Conservation (phyloP, 2,113 vertebrate species). For the Pseudopipra pipra region DNA sequence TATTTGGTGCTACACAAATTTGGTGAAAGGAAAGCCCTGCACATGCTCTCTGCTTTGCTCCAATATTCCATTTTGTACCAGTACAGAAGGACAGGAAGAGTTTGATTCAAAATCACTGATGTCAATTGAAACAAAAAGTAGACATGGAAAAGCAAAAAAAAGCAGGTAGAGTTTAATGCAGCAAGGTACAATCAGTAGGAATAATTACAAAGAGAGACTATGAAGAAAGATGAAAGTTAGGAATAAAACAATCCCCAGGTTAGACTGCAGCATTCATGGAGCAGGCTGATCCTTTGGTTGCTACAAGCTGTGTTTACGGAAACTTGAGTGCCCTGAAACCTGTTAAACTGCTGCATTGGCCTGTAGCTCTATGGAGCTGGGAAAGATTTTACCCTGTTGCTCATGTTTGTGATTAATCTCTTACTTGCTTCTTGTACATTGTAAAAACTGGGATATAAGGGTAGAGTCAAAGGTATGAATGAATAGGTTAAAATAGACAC, state of each 20-base stretch:
- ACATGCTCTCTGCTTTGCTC: background rate
- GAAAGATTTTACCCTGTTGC: background rate
- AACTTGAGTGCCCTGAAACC: background rate
- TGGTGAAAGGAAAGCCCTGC: background rate
- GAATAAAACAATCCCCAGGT: background rate
- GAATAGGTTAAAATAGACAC: background rate
- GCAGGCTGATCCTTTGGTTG: background rate
- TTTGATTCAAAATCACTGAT: background rate
- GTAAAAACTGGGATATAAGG: background rate
- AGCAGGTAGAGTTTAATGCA: background rate
- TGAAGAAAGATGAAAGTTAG: background rate
- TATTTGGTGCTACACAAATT: background rate
- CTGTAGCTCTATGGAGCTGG: background rate
- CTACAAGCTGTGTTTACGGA: background rate
- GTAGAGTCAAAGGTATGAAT: background rate
- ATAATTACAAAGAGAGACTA: background rate
- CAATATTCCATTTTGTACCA: background rate
- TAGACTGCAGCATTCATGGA: background rate
- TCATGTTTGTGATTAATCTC: background rate
- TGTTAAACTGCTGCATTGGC: background rate
- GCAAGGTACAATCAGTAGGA: background rate
- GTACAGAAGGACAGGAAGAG: background rate
- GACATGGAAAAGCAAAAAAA: background rate
- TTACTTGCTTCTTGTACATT: background rate
- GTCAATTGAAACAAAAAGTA: background rate